Percentiles rank a stretch among this genome's conserved stretches.
Evolutionary conservation across 2,113 vertebrate genomes (phyloP).

Genomic region (Peromyscus californicus): DNA sequence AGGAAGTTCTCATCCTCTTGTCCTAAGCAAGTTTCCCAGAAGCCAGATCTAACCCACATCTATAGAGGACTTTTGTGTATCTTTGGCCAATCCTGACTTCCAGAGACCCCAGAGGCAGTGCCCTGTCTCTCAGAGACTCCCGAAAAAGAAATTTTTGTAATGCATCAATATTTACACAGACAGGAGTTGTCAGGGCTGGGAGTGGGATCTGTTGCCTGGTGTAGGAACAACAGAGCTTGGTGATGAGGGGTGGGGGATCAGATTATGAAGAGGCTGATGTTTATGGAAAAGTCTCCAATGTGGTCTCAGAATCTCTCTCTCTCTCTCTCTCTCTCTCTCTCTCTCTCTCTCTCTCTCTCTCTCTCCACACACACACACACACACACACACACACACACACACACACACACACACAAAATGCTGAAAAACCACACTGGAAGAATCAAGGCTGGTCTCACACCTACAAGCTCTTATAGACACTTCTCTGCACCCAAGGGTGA

Average conservation of each 20-base stretch:
- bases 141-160: constrained; percentile 3
- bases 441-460: not conserved
- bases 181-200: not conserved
- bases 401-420: not conserved
- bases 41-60: not conserved
- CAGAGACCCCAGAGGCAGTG: not conserved
- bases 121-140: not conserved
- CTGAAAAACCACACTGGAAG: too few relatives aligned
- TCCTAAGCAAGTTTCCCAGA: not conserved
- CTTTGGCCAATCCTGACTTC: not conserved
- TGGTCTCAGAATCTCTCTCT: not conserved
- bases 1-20: not conserved
- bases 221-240: not conserved
- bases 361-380: not conserved
- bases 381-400: not conserved
- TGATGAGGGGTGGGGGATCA: not conserved
- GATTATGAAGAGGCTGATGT: not conserved
- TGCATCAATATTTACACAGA: not conserved
- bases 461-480: not conserved
- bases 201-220: not conserved
- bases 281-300: not conserved
- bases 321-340: too few relatives aligned
- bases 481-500: not conserved
- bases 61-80: not conserved
- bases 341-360: not conserved